These are phyloP conservation scores for Zaprionus ornatus DNA, from an alignment of 1,140 invertebrate species.

Conservation along the genomic window DNA sequence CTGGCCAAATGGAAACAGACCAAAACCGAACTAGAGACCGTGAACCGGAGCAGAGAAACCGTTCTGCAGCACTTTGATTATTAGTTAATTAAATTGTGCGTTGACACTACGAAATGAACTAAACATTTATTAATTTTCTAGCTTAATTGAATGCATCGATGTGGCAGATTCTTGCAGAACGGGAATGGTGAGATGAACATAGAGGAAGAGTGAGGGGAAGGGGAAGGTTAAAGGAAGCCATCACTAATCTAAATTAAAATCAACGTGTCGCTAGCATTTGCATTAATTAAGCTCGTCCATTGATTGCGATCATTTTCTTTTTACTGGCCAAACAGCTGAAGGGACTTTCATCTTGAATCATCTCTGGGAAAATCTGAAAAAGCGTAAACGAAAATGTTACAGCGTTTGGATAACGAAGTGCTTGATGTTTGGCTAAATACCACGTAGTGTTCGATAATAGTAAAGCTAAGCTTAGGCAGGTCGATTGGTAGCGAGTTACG, in stretches of 20 bases:
- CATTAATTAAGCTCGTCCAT: slow-evolving; percentile 72
- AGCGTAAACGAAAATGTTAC: neutral
- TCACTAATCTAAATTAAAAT: slow-evolving; percentile 78
- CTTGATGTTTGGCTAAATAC: neutral
- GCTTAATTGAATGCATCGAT: slow-evolving; percentile 60
- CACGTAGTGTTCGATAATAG: neutral
- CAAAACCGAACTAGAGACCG: neutral
- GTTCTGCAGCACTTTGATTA: slow-evolving; percentile 55
- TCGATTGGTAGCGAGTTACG: too few species aligned
- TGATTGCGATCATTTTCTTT: slow-evolving; percentile 72
- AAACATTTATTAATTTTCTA: slow-evolving; percentile 72
- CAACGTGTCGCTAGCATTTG: slow-evolving; percentile 67
- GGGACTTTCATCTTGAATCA: slow-evolving; percentile 22
- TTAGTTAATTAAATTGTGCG: slow-evolving; percentile 78
- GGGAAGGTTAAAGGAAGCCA: neutral
- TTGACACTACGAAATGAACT: slow-evolving; percentile 64
- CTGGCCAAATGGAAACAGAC: slow-evolving; percentile 42
- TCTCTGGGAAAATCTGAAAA: slow-evolving; percentile 4
- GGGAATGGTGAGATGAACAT: neutral
- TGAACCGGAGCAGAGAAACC: slow-evolving; percentile 25
- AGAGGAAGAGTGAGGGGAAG: neutral
- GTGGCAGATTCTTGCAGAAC: neutral
- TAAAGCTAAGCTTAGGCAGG: neutral
- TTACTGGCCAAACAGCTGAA: slow-evolving; percentile 15
- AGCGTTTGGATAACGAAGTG: neutral